Evolutionary conservation across 1,140 invertebrate species (phyloP).

Genomic region (Drosophila pruinosa): DNA sequence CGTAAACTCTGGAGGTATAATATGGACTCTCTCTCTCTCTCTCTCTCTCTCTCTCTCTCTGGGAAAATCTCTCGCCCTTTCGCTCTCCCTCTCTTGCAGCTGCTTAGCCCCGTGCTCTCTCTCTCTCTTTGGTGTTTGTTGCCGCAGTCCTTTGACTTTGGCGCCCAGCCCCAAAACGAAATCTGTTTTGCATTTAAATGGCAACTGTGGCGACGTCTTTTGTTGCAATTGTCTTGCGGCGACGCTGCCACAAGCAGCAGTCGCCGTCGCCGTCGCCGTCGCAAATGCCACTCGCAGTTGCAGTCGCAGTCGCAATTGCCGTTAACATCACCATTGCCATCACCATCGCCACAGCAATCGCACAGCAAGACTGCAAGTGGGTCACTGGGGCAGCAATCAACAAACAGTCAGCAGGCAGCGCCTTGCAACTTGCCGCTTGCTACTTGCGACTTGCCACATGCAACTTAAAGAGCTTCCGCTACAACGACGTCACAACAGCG

Average conservation of each 20-base stretch:
- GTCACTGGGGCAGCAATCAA: constrained; percentile 72
- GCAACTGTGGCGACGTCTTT: constrained; percentile 57
- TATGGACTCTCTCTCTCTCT: not conserved
- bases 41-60: not conserved
- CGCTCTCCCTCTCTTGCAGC: not conserved
- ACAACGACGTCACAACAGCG: constrained; percentile 51
- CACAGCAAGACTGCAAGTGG: constrained; percentile 57
- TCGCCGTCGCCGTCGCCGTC: not conserved
- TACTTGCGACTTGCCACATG: not conserved
- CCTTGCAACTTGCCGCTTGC: not conserved
- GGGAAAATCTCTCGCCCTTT: not conserved
- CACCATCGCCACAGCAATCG: not conserved
- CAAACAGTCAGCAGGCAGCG: constrained; percentile 37
- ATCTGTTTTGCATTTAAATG: constrained; percentile 71
- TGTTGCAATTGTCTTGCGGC: constrained; percentile 67
- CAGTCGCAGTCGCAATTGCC: not conserved
- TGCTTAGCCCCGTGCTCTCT: not conserved
- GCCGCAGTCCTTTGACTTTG: constrained; percentile 36
- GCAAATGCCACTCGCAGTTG: not conserved
- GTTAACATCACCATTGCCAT: not conserved
- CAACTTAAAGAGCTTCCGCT: constrained; percentile 42
- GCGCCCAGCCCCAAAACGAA: constrained; percentile 33
- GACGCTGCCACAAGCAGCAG: constrained; percentile 36
- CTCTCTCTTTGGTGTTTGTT: not conserved
- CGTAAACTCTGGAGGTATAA: not conserved